Percentiles rank a stretch among this genome's conserved stretches.
These are phyloP conservation scores for Halcyon chelicuti DNA, from an alignment of 2,797 vertebrate genomes.

Conservation along the genomic window DNA sequence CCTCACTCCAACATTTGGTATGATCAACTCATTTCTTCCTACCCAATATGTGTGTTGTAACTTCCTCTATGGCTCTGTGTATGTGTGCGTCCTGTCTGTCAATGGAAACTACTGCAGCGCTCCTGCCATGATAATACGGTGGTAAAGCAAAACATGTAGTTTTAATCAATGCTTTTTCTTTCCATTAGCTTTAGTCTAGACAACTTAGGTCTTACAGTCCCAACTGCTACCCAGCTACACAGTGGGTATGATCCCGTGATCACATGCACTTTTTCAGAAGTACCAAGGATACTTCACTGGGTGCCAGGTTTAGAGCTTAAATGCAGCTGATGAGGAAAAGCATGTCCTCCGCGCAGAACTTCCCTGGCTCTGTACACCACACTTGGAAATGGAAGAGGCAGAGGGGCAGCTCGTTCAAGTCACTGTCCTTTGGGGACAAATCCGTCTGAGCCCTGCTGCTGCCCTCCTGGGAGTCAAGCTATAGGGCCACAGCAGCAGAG, in stretches of 20 bases:
- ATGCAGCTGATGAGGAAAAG: not conserved
- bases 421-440: not conserved
- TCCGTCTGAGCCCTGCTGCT: not conserved
- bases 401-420: not conserved
- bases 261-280: not conserved
- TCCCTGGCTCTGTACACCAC: not conserved
- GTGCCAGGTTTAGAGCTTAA: not conserved
- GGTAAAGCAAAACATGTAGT: not conserved
- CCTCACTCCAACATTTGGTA: slow-evolving; percentile 63
- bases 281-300: not conserved
- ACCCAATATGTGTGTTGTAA: slow-evolving; percentile 19
- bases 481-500: not conserved
- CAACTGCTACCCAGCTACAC: not conserved
- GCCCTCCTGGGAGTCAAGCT: not conserved
- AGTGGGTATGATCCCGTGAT: not conserved
- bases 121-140: not conserved
- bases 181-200: slow-evolving; percentile 4
- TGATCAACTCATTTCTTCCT: slow-evolving; percentile 64
- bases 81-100: not conserved
- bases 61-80: slow-evolving; percentile 18
- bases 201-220: not conserved
- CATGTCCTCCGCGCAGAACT: not conserved
- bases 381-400: not conserved
- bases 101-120: slow-evolving; percentile 3
- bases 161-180: slow-evolving; percentile 46